A percentile compares a stretch with the other conserved stretches of the same genome.
Conservation (phyloP, 2,888 invertebrate genomes). For the Drosophila meridiana region DNA sequence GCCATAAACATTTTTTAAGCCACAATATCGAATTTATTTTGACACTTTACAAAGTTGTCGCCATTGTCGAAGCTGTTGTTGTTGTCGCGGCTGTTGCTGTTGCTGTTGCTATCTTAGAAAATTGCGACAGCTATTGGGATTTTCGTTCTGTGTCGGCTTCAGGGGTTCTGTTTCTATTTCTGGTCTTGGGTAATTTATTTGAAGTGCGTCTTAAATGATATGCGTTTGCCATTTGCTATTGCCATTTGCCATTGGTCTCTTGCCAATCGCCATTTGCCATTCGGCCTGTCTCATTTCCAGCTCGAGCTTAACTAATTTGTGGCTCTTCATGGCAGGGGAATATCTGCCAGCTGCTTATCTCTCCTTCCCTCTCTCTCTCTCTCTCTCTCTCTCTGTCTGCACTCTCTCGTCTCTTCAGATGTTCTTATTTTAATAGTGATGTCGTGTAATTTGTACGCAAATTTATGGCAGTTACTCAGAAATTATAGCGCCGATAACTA, state of each 20-base stretch:
- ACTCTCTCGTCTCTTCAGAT: constrained; percentile 48
- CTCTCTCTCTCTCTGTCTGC: background rate
- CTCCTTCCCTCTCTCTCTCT: background rate
- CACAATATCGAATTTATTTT: constrained; percentile 81
- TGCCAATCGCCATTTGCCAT: constrained; percentile 53
- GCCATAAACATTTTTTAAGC: constrained; percentile 81
- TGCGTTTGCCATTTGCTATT: constrained; percentile 52
- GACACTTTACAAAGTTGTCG: constrained; percentile 81
- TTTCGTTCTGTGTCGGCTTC: constrained; percentile 23
- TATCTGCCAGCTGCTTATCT: constrained; percentile 61
- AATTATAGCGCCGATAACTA: constrained; percentile 65
- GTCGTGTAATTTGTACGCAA: constrained; percentile 55
- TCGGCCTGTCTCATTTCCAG: constrained; percentile 60
- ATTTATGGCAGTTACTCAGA: constrained; percentile 73
- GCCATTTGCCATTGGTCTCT: constrained; percentile 51
- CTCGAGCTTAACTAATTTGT: constrained; percentile 65
- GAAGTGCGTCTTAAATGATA: constrained; percentile 76
- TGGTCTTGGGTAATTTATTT: constrained; percentile 69
- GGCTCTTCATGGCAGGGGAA: constrained; percentile 31
- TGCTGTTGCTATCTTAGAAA: constrained; percentile 64
- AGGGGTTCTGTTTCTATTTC: constrained; percentile 61
- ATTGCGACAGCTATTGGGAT: constrained; percentile 47
- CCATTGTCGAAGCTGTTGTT: constrained; percentile 60
- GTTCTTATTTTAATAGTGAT: constrained; percentile 53
- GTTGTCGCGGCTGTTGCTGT: constrained; percentile 32